A percentile compares a stretch with the other conserved stretches of the same genome.
phyloP scores from a whole-genome alignment of 2,888 invertebrate genomes.

The Drosophila aldrichi region DNA sequence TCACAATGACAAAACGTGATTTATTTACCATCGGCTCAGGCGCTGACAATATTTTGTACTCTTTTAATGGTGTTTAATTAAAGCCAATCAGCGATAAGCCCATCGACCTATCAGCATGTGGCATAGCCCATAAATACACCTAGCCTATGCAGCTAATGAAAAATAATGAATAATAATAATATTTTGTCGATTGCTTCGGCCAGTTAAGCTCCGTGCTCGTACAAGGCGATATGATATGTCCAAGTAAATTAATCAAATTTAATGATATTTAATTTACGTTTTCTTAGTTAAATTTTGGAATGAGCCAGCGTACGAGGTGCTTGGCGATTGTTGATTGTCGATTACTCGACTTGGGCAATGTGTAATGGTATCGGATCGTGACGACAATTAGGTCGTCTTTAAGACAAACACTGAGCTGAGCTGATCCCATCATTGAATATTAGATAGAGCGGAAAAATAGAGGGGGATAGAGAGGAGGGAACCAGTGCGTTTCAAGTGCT shows the following conservation, averaged over 20 bases:
- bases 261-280: slow-evolving; percentile 77
- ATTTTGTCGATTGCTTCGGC: slow-evolving; percentile 35
- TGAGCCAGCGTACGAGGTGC: not conserved
- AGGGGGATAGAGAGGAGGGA: too few species aligned
- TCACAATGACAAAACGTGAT: slow-evolving; percentile 77
- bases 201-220: slow-evolving; percentile 27
- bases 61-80: slow-evolving; percentile 81
- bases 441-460: not conserved
- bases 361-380: slow-evolving; percentile 46
- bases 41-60: slow-evolving; percentile 69
- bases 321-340: slow-evolving; percentile 22
- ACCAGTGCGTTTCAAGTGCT: not conserved
- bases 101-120: slow-evolving; percentile 71
- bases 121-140: slow-evolving; percentile 55
- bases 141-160: slow-evolving; percentile 62
- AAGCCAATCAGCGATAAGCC: slow-evolving; percentile 76
- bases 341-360: slow-evolving; percentile 46
- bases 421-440: slow-evolving; percentile 28
- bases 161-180: slow-evolving; percentile 25
- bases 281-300: slow-evolving; percentile 34
- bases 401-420: slow-evolving; percentile 18
- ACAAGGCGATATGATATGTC: slow-evolving; percentile 66
- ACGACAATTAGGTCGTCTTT: slow-evolving; percentile 43
- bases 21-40: slow-evolving; percentile 48
- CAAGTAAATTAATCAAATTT: slow-evolving; percentile 75